Conservation (phyloP, 2,888 invertebrate genomes). For the Patella caerulea region DNA sequence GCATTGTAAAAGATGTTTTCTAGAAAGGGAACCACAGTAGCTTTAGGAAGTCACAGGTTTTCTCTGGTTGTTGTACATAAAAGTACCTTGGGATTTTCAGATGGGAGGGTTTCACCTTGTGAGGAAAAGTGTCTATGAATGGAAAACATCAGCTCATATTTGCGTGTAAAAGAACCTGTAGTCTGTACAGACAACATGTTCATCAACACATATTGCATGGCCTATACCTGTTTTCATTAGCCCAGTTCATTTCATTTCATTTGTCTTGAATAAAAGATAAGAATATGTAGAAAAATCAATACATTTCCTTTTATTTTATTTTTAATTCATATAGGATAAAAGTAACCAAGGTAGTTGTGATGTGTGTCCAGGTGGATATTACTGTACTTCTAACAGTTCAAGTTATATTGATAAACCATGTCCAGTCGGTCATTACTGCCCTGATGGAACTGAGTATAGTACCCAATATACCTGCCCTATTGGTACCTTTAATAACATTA, state of each 20-base stretch:
- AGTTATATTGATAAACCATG: constrained; percentile 61
- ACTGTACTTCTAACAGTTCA: constrained; percentile 57
- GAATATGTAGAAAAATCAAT: neutral
- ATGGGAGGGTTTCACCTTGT: no score
- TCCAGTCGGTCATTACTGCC: constrained; percentile 68
- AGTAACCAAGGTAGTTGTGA: constrained; percentile 54
- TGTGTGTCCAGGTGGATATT: constrained; percentile 63
- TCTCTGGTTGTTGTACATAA: no score
- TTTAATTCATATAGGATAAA: constrained; percentile 50
- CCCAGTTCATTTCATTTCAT: no score
- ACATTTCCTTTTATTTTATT: neutral
- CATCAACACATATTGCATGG: no score
- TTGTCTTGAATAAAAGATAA: neutral
- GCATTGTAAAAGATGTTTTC: no score
- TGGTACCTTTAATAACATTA: constrained; percentile 67
- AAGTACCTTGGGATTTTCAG: no score
- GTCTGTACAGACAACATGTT: no score
- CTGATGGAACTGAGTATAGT: constrained; percentile 49
- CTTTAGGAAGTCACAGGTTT: no score
- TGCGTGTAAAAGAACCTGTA: neutral
- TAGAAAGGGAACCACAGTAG: no score
- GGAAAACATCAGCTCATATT: neutral
- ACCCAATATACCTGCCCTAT: constrained; percentile 57
- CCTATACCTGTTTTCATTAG: no score
- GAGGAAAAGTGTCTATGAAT: no score